Percentiles rank a stretch among this genome's conserved stretches.
Evolutionary conservation across 2,888 invertebrate species (phyloP).

Genomic region (Dexiosoma caninum): DNA sequence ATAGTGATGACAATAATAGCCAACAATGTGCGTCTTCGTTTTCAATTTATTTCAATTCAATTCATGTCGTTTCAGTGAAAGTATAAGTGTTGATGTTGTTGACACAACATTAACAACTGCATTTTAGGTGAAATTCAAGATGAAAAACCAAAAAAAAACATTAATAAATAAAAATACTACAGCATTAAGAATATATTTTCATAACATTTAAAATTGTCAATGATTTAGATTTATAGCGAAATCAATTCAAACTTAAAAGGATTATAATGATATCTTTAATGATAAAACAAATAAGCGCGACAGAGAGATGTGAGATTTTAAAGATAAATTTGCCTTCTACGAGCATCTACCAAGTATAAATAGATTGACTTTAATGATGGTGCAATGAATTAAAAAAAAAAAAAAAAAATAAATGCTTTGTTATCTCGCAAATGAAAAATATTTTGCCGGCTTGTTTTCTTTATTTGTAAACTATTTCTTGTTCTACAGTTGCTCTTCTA

Average conservation of each 20-base stretch:
- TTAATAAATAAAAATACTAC: no score
- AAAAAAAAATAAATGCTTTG: slow-evolving; percentile 10
- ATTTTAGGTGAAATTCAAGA: slow-evolving; percentile 23
- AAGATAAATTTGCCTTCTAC: slow-evolving; percentile 2
- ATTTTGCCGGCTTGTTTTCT: slow-evolving; percentile 56
- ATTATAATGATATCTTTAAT: slow-evolving; percentile 48
- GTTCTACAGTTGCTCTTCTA: slow-evolving; percentile 5
- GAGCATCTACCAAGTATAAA: not conserved
- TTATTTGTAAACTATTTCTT: slow-evolving; percentile 29
- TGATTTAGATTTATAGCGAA: slow-evolving; percentile 39
- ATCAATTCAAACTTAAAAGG: slow-evolving; percentile 43
- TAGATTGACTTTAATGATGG: not conserved
- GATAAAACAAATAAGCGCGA: not conserved
- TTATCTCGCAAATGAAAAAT: slow-evolving; percentile 41
- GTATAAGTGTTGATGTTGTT: slow-evolving; percentile 48
- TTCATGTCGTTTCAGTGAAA: slow-evolving; percentile 43
- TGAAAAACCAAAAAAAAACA: no score
- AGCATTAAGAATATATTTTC: not conserved
- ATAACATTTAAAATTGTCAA: slow-evolving; percentile 19
- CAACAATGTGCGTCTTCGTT: slow-evolving; percentile 37
- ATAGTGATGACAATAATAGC: slow-evolving; percentile 57
- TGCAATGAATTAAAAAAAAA: not conserved
- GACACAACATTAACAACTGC: slow-evolving; percentile 62
- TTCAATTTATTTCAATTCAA: slow-evolving; percentile 34
- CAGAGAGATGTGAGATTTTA: no score